Base-by-base conservation (phyloP, 2,113 vertebrate genomes). In the Lophotis ruficrista region DNA sequence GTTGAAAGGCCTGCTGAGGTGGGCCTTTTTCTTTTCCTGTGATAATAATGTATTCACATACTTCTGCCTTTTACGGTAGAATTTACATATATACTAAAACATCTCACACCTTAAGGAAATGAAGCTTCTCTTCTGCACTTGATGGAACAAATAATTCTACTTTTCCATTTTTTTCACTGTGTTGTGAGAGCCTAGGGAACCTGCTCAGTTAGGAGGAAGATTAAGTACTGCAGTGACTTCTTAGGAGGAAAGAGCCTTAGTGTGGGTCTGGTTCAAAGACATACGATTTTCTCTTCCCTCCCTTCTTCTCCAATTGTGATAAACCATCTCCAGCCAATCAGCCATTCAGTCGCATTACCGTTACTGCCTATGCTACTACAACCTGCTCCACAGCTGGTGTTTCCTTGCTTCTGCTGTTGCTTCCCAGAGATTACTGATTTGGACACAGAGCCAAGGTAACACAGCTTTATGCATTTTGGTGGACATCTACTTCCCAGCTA, bases 91-190 rank as follows among this genome's bases (percentile, higher is more conserved):
- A 10, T 43, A 35, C 9, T 54, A 41, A 87, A 89, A 22, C 6
- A n/a, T 24, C 25, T 90, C 25, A 66, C 20, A 33, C 11, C 8
- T 66, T 37, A 38, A 85, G 85, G 27, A 87, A 69, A 37, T 23
- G 2, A 6, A 4, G 6, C 7, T 82, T 71, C 5, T 64, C 7
- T 50, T 57, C 35, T 85, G 20, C 21, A 62, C 3, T 66, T 80
- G 4, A 21, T 58, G 41, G 35, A 33, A 6, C 0, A 82, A 84
- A 79, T 14, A 0, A 0, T 68, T 90, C 14, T 45, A 4, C 16
- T 66, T 87, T 38, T 53, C 14, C 4, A 12, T 51, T 77, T 33
- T 64, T 60, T 56, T 82, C n/a, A 60, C 19, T 61, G 15, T 24
- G 4, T 23, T 83, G 3, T 62, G n/a, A 56, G 27, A 79, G 3